These are phyloP conservation scores for Sesamia inferens DNA, from an alignment of 2,888 invertebrate genomes.

Conservation along the genomic window DNA sequence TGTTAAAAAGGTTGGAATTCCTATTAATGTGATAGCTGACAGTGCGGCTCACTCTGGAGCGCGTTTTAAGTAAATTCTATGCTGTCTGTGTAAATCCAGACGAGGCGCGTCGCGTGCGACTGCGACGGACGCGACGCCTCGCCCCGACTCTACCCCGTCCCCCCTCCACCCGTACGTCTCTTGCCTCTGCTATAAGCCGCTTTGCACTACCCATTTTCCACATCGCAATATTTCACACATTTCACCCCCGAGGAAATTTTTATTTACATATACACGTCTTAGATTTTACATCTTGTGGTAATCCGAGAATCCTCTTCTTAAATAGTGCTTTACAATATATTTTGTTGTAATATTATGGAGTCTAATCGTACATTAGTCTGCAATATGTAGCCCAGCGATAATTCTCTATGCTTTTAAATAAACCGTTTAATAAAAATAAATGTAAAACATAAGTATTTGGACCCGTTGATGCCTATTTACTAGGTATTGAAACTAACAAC, in stretches of 20 bases:
- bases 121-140: slow-evolving; percentile 38
- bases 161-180: background rate
- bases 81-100: slow-evolving; percentile 58
- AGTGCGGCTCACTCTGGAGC: slow-evolving; percentile 37
- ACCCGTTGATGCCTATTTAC: slow-evolving; percentile 2
- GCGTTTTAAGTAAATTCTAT: slow-evolving; percentile 42
- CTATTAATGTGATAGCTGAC: slow-evolving; percentile 54
- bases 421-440: background rate
- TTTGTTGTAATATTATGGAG: slow-evolving; percentile 22
- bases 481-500: slow-evolving; percentile 19
- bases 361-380: background rate
- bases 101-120: slow-evolving; percentile 57
- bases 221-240: slow-evolving; percentile 62
- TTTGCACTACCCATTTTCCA: slow-evolving; percentile 62
- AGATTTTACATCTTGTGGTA: slow-evolving; percentile 54
- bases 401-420: background rate
- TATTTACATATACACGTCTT: slow-evolving; percentile 57
- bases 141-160: slow-evolving; percentile 1
- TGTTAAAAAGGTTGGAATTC: slow-evolving; percentile 43
- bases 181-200: slow-evolving; percentile 55
- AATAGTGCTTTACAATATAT: slow-evolving; percentile 36
- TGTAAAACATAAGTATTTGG: slow-evolving; percentile 14
- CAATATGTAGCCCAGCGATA: background rate
- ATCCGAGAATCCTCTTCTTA: slow-evolving; percentile 47
- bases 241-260: slow-evolving; percentile 48